Evolutionary conservation across 1,140 invertebrate genomes (phyloP), one percentile per base, ranked within the genome.

Genomic region (Sitodiplosis mosellana): DNA sequence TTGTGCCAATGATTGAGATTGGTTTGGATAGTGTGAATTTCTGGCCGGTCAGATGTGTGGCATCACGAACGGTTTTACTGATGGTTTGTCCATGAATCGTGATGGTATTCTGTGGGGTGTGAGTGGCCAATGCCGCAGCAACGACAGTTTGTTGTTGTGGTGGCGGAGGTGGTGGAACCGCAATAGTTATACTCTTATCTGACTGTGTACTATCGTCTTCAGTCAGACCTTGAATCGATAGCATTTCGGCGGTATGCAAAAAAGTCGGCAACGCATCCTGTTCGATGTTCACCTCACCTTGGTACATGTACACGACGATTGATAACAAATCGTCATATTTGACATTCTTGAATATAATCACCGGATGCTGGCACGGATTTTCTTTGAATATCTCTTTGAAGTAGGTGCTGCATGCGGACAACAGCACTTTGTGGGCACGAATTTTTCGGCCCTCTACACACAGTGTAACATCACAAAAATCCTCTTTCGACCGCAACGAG

Each of bases 251-350:
- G 50, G 86, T 90, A 57, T 84, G 78, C 50, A 93, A 67, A 70
- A 92, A 87, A 12, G 83, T 80, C 53, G 85, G 76, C 55, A 92
- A 67, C 58, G 90, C 85, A 50, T 86, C 83, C 62, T 90, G 83
- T 52, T 85, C 80, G 47, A 93, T 86, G 63, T 89, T 90, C 8
- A 92, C 87, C 68, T 91, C 87, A 48, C 88, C 88, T 59, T 74
- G 70, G 59, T 87, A 88, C 78, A 88, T 88, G 58, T 88, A 88
- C 59, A 85, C 78, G 18, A 89, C 73, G 46, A 89, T 76, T 17
- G 81, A 81, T 55, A 76, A 76, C 55, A 90, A 70, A 64, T 88
- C 83, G 53, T 81, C 78, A 55, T 76, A 86, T 58, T 80, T 81
- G 37, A 88, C 80, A 64, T 87, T 86, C 57, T 79, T 76, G 57